phyloP scores from a whole-genome alignment of 2,797 vertebrate genomes.

The Karalla daura region DNA sequence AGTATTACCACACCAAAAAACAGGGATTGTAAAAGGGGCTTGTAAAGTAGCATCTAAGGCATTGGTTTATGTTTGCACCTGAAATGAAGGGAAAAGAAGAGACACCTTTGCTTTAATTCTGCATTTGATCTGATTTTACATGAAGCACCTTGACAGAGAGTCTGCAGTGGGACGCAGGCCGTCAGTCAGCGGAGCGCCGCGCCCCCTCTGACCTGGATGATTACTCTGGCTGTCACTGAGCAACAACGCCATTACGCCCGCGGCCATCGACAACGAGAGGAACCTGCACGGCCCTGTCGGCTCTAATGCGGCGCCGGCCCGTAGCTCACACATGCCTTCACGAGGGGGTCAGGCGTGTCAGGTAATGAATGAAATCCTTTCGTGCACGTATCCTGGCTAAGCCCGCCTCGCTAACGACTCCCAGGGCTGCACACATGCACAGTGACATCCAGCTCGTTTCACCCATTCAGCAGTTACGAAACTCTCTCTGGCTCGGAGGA shows the following conservation, averaged over 20 bases:
- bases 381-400: not conserved
- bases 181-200: slow-evolving; percentile 3
- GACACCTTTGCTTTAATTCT: too few relatives aligned
- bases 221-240: slow-evolving; percentile 10
- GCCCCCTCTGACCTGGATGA: slow-evolving; percentile 20
- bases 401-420: not conserved
- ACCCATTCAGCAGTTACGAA: slow-evolving; percentile 19
- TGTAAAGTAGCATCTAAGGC: too few relatives aligned
- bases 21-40: too few relatives aligned
- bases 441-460: not conserved
- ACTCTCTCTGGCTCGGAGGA: slow-evolving; percentile 15
- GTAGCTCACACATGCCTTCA: slow-evolving; percentile 17
- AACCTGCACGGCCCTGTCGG: slow-evolving; percentile 24
- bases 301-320: slow-evolving; percentile 6
- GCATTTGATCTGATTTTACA: slow-evolving; percentile 31
- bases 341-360: slow-evolving; percentile 1
- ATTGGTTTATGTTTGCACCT: too few relatives aligned
- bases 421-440: not conserved
- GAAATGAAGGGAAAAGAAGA: too few relatives aligned
- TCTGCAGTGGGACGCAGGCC: not conserved
- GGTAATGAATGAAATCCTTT: not conserved
- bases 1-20: too few relatives aligned
- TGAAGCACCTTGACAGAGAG: slow-evolving; percentile 17
- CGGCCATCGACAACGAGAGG: slow-evolving; percentile 17
- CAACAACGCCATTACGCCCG: slow-evolving; percentile 6